phyloP scores from a whole-genome alignment of 2,113 vertebrate species.

The Nothocercus nigrocapillus region DNA sequence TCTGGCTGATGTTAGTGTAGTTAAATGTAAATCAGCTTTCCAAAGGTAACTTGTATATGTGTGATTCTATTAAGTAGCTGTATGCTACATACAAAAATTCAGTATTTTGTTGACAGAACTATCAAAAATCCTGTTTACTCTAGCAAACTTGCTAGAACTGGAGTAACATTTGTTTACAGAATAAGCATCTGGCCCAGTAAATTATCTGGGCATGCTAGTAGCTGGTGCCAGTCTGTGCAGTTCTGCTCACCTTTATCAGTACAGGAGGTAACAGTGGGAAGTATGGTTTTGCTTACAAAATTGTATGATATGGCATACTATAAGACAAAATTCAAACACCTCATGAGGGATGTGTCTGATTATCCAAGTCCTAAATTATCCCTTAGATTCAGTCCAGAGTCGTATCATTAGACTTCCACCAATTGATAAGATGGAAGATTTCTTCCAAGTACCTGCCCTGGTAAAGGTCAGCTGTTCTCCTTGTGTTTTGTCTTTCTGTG shows the following conservation, averaged over 20 bases:
- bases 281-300: neutral
- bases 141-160: neutral
- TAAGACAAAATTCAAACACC: neutral
- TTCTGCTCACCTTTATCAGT: neutral
- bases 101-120: neutral
- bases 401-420: neutral
- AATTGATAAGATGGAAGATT: neutral
- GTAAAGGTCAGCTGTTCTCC: neutral
- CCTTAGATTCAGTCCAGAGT: neutral
- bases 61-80: neutral
- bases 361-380: neutral
- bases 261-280: neutral
- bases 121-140: neutral
- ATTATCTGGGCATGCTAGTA: neutral
- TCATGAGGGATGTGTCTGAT: neutral
- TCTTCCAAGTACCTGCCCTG: neutral
- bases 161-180: neutral
- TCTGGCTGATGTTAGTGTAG: neutral
- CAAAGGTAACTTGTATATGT: neutral
- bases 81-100: neutral
- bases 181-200: neutral
- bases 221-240: neutral
- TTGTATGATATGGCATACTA: neutral
- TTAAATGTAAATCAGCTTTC: neutral
- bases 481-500: neutral